Evolutionary conservation across 2,797 vertebrate species (phyloP).

Genomic region (Cetoscarus ocellatus): DNA sequence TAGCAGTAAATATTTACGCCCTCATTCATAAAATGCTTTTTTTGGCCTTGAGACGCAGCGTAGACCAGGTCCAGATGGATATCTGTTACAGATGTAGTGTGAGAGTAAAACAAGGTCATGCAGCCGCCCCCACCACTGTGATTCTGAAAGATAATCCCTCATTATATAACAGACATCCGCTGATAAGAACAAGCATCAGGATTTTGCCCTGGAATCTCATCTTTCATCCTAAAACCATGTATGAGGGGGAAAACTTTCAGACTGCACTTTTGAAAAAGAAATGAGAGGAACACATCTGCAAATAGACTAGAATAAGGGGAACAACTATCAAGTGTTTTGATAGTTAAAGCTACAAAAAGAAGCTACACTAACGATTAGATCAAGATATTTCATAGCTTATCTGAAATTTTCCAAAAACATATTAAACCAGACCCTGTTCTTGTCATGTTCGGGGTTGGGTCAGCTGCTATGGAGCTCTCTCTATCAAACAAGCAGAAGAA

Average conservation of each 20-base stretch:
- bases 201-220: constrained; percentile 46
- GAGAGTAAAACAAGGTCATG: constrained; percentile 37
- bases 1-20: neutral
- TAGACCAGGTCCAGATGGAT: constrained; percentile 15
- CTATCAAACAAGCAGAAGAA: too few species aligned
- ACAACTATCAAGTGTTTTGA: too few species aligned
- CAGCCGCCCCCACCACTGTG: constrained; percentile 21
- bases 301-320: too few species aligned
- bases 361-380: too few species aligned
- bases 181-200: constrained; percentile 14
- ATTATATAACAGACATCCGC: constrained; percentile 14
- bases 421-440: too few species aligned
- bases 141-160: constrained; percentile 51
- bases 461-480: too few species aligned
- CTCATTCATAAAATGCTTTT: neutral
- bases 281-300: neutral
- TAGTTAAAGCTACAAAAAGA: too few species aligned
- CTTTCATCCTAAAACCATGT: constrained; percentile 36
- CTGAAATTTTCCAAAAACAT: too few species aligned
- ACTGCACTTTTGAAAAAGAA: neutral
- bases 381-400: too few species aligned
- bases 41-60: neutral
- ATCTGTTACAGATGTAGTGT: neutral
- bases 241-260: constrained; percentile 9
- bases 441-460: too few species aligned